Conservation (phyloP, 1,140 invertebrate genomes). For the Xylocopa sonorina region DNA sequence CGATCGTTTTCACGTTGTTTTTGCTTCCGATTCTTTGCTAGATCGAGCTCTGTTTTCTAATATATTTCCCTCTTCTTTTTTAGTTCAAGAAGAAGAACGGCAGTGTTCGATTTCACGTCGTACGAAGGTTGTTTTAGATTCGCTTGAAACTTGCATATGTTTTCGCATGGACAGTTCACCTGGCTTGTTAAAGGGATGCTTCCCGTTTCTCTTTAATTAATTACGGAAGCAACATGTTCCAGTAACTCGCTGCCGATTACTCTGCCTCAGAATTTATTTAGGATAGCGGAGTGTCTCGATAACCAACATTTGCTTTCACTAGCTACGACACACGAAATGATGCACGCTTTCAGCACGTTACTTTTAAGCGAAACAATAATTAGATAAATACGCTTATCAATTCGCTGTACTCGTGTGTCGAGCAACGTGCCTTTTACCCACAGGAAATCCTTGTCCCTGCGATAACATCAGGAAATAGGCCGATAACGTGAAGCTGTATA, state of each 20-base stretch:
- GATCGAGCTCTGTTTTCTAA: background rate
- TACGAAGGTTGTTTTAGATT: background rate
- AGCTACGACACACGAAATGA: too few species aligned
- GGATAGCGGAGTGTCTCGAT: background rate
- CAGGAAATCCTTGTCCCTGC: conserved; percentile 38
- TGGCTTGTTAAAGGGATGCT: background rate
- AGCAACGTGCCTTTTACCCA: background rate
- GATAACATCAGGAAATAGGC: conserved; percentile 30
- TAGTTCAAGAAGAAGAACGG: too few species aligned
- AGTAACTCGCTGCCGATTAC: too few species aligned
- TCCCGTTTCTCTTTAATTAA: background rate
- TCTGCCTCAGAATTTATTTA: background rate
- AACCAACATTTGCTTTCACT: background rate
- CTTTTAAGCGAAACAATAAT: background rate
- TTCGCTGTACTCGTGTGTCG: too few species aligned
- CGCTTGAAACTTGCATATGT: conserved; percentile 4
- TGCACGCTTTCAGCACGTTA: background rate
- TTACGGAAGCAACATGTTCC: too few species aligned
- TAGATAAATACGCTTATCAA: background rate
- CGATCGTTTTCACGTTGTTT: background rate
- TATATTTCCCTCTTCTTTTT: background rate
- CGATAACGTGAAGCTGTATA: conserved; percentile 18
- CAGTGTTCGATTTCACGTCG: background rate
- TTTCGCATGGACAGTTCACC: background rate
- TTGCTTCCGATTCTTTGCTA: background rate